phyloP scores from a whole-genome alignment of 2,797 vertebrate genomes.

The Coranthus polyacanthus region DNA sequence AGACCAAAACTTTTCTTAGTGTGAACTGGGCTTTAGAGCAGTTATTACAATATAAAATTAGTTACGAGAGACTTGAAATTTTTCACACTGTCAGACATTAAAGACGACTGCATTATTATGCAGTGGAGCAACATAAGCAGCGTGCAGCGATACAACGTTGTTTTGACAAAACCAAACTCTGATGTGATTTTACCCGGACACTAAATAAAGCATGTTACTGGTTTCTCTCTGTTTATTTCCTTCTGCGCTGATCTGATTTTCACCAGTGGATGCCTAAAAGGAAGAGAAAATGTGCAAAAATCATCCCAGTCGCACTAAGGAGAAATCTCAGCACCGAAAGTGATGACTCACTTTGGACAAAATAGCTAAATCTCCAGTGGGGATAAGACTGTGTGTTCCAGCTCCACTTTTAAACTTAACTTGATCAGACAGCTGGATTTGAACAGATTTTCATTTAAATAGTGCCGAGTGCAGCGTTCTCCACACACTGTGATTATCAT shows the following conservation, averaged over 20 bases:
- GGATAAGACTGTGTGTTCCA: slow-evolving; percentile 18
- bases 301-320: background rate
- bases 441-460: slow-evolving; percentile 31
- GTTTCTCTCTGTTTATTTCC: background rate
- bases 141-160: background rate
- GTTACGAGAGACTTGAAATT: too few species aligned
- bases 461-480: background rate
- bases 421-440: slow-evolving; percentile 39
- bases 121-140: too few species aligned
- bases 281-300: background rate
- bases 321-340: background rate
- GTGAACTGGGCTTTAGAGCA: too few species aligned
- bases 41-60: too few species aligned
- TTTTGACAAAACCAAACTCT: background rate
- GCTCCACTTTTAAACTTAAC: slow-evolving; percentile 11
- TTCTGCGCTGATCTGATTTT: background rate
- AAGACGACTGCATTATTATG: too few species aligned
- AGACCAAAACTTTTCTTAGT: too few species aligned
- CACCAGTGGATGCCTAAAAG: background rate
- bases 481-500: slow-evolving; percentile 33
- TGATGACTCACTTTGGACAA: slow-evolving; percentile 9
- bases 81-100: too few species aligned
- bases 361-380: background rate
- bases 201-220: background rate
- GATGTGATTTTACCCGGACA: background rate